phyloP scores from a whole-genome alignment of 1,140 invertebrate genomes.

The Melipona quadrifasciata region DNA sequence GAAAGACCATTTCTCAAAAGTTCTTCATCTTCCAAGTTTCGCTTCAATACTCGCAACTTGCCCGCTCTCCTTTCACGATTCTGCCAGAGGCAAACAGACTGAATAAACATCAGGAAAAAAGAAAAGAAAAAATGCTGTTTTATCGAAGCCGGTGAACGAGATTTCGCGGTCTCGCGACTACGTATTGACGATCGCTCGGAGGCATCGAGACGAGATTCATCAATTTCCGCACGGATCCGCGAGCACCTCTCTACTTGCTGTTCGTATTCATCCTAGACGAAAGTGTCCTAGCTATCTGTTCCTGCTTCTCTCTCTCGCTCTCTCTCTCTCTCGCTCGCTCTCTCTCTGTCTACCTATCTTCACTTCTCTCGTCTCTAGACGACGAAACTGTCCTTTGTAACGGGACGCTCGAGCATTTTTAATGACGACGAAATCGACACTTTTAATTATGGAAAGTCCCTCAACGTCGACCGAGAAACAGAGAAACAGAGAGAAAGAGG shows the following conservation, averaged over 20 bases:
- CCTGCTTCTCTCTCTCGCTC: neutral
- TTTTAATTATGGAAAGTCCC: constrained; percentile 61
- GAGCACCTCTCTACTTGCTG: constrained; percentile 57
- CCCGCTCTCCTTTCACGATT: neutral
- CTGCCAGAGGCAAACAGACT: neutral
- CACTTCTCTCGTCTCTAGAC: constrained; percentile 42
- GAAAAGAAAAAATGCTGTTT: constrained; percentile 28
- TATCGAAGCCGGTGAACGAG: constrained; percentile 21
- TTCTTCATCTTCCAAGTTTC: neutral
- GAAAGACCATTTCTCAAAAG: too few species aligned
- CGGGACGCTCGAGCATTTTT: constrained; percentile 51
- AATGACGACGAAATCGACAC: constrained; percentile 65
- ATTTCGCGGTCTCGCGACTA: constrained; percentile 58
- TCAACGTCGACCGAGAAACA: neutral
- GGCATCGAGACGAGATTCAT: constrained; percentile 71
- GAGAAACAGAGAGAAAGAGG: too few species aligned
- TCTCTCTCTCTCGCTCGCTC: neutral
- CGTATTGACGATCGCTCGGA: constrained; percentile 60
- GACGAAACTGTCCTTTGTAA: constrained; percentile 50
- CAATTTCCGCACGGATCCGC: constrained; percentile 72
- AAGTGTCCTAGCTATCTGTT: constrained; percentile 36
- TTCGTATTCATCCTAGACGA: constrained; percentile 61
- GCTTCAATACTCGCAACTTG: neutral
- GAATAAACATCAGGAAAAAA: constrained; percentile 3
- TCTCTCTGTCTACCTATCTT: neutral